Base-by-base conservation (phyloP, 1,140 invertebrate genomes). In the Bursaphelenchus mucronatus region DNA sequence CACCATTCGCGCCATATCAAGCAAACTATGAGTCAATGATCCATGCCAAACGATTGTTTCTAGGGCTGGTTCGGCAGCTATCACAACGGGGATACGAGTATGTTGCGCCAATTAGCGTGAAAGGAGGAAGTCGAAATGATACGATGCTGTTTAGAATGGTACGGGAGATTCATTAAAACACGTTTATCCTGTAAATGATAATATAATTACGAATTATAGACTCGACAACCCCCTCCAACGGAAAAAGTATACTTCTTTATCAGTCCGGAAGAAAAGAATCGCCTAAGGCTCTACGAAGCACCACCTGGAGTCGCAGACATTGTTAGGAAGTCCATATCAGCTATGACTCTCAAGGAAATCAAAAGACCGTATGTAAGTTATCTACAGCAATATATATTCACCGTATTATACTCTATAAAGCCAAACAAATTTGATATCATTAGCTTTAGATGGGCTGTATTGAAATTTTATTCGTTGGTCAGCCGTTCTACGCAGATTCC, bases 31-130 rank as follows among this genome's bases (percentile, higher is more conserved):
- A 44, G n/a, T 39, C 41, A 39, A 59, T 59, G 19, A 19, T 55
- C 53, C 11, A n/a, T 3, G 11, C 57, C 13, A 59, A 59, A 7
- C 19, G 57, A 13, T 39, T 59, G 44, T 59, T 59, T 50, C 40
- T 59, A 19, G 11, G 10, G 41, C 11, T 59, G 13, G 47, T 59
- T 50, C 57, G 57, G 19, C 57, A 59, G 11, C 52, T 59, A 30
- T 13, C 57, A n/a, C 41, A 11, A 9, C 17, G 40, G 13, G 57
- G 57, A 1, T 59, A 40, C 40, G 21, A 59, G 41, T 50, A 44
- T 11, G 19, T n/a, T n/a, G 19, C 30, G 41, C 40, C 40, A 17
- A n/a, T 59, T 11, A 44, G 40, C 17, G 11, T 59, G 3, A 13
- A 39, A 17, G 57, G 57, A 17, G 57, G 57, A n/a, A 44, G 11